Percentiles rank a stretch among this genome's conserved stretches.
Evolutionary conservation across 1,140 invertebrate species (phyloP).

Genomic region (Procambarus clarkii): DNA sequence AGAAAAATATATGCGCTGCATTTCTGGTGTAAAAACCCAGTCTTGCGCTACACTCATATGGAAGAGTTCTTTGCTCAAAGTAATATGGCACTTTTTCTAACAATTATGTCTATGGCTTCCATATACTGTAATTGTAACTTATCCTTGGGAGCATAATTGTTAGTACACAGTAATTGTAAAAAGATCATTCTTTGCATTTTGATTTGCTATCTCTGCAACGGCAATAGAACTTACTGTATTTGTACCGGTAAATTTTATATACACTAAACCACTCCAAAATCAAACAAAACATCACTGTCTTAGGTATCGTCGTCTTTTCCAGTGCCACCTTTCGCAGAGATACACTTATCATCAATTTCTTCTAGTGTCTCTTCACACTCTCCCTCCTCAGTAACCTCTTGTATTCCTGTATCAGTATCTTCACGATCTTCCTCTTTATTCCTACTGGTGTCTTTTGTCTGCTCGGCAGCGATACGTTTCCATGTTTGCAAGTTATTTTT

Average conservation of each 20-base stretch:
- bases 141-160: background rate
- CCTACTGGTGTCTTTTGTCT: constrained; percentile 6
- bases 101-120: background rate
- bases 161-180: background rate
- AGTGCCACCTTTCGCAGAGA: background rate
- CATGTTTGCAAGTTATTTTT: constrained; percentile 77
- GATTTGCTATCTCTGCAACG: background rate
- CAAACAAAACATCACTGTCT: background rate
- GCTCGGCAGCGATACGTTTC: constrained; percentile 42
- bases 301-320: background rate
- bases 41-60: background rate
- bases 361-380: constrained; percentile 16
- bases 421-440: constrained; percentile 23
- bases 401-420: constrained; percentile 44
- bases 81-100: background rate
- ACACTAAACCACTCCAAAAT: background rate
- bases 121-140: background rate
- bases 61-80: background rate
- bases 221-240: background rate
- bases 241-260: background rate
- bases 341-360: constrained; percentile 27
- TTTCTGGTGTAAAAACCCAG: background rate
- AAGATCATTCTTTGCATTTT: background rate
- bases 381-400: constrained; percentile 26
- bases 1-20: background rate